Evolutionary conservation across 2,113 vertebrate species (phyloP), one percentile per base, ranked within the genome.

Genomic region (Lasiurus borealis): DNA sequence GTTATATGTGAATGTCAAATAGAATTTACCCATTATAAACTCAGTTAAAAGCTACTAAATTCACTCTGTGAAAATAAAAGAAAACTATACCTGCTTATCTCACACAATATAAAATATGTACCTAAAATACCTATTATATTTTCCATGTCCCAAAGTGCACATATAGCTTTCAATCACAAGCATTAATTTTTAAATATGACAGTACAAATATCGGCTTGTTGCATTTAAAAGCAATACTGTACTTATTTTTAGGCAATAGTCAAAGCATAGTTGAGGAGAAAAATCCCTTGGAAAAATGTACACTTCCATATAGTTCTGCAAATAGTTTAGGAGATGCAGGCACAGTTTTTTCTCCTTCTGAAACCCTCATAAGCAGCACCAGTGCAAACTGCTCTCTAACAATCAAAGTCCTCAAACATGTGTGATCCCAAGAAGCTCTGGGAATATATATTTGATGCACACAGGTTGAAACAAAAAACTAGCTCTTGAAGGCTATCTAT

Each of bases 31-130:
- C 40, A 16, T 84, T 91, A 57, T 76, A 94, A 75, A 27, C 12
- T 78, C 8, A 88, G 59, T 81, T 78, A 12, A 84, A 87, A 77
- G 12, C 2, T 81, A 21, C 21, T 52, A 57, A 78, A 75, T 52
- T 88, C 25, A 68, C 50, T 92, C 68, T 34, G n/a, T 91, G 34
- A 73, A 84, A 84, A 68, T 5, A 27, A 95, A 94, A 59, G 69
- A 3, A 73, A 29, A 97, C 88, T 31, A 15, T 69, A 73, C 40
- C 36, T 46, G 1, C 57, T 48, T 10, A 0, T 59, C 34, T 92
- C 68, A 85, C 0, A 80, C 1, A 66, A 62, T 76, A 86, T 78
- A 69, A 73, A 69, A 85, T 14, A 21, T 77, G 2, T 84, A 9
- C 44, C 40, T 77, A 54, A 93, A 96, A 85, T 34, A n/a, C 44